Base-by-base conservation (phyloP, 2,888 invertebrate genomes). In the Ectropis crepuscularia region DNA sequence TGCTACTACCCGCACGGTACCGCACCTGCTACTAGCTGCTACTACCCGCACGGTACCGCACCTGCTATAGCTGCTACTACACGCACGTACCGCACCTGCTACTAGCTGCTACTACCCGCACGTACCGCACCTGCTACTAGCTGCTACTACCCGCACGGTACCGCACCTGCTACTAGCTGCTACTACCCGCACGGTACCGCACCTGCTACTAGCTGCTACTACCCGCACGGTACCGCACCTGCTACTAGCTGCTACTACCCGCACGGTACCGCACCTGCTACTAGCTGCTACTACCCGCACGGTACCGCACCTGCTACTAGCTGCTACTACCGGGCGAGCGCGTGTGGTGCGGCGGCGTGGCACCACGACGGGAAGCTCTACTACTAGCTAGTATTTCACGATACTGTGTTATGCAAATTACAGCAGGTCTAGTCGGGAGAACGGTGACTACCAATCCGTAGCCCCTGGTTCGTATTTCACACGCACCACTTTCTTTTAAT, bases 311-410 rank as follows among this genome's bases (percentile, higher is more conserved):
- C 45, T 12, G 5, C 41, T n/a, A 10, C 5, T n/a, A 43, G 6
- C 43, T 6, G 2, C 43, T 28, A 28, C 16, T 4, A 28, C 94
- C 96, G 42, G 93, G 94, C 38, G 97, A 97, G 84, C 95, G 95
- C 58, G 93, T 99, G 75, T 95, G 96, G 96, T 81, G 98, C 98
- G 59, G 95, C 98, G 78, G 95, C 97, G 70, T 99, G 99, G 99
- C 98, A 99, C 88, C 96, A 97, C 92, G 99, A 99, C 91, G 99
- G 99, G 73, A 98, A 98, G 92, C 97, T 99, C 86, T n/a, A n/a
- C n/a, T n/a, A n/a, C n/a, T n/a, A n/a, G n/a, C n/a, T n/a, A n/a
- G n/a, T n/a, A n/a, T n/a, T n/a, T n/a, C n/a, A n/a, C n/a, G n/a
- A n/a, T n/a, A n/a, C n/a, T n/a, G n/a, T n/a, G n/a, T n/a, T n/a